Evolutionary conservation across 2,888 invertebrate species (phyloP).

Genomic region (Euclidia mi): DNA sequence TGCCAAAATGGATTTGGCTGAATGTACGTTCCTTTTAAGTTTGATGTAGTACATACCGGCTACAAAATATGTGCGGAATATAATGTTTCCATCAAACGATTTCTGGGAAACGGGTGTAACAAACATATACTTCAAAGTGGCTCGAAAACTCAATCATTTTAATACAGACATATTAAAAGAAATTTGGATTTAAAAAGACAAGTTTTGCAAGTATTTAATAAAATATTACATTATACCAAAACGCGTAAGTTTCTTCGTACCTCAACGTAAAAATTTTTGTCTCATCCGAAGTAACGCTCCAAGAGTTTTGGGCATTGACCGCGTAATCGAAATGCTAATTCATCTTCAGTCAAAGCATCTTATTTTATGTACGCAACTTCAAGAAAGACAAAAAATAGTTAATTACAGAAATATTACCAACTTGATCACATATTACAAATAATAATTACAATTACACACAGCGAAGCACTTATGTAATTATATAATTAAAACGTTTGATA

Average conservation of each 20-base stretch:
- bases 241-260: slow-evolving; percentile 11
- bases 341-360: slow-evolving; percentile 8
- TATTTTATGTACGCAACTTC: neutral
- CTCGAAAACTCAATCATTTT: no score
- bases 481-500: slow-evolving; percentile 45
- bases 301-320: slow-evolving; percentile 21
- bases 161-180: no score
- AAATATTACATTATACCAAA: slow-evolving; percentile 14
- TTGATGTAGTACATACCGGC: no score
- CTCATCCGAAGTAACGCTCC: slow-evolving; percentile 16
- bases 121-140: no score
- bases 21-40: no score
- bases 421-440: slow-evolving; percentile 17
- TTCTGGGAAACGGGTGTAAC: no score
- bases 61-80: no score
- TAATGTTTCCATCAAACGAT: no score
- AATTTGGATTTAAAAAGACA: no score
- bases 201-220: neutral
- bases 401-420: slow-evolving; percentile 4
- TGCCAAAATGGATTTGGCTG: no score
- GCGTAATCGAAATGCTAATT: slow-evolving; percentile 19
- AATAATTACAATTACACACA: slow-evolving; percentile 27
- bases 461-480: slow-evolving; percentile 20
- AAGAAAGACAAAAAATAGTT: neutral
- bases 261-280: slow-evolving; percentile 3